Conservation (phyloP, 2,113 vertebrate genomes). For the Porphyrio hochstetteri region DNA sequence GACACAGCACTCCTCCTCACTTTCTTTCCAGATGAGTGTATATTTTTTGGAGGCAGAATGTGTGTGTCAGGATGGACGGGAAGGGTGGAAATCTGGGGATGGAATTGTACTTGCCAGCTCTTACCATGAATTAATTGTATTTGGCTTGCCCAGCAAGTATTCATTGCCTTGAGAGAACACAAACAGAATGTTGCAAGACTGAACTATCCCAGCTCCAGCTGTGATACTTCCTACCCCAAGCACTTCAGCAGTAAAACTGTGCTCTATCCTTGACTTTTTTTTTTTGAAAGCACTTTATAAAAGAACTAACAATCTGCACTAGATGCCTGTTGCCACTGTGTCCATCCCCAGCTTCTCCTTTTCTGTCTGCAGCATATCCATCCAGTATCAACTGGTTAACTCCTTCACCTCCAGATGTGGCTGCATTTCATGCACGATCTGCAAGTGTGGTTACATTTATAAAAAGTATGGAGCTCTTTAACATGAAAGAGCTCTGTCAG, state of each 20-base stretch:
- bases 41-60: slow-evolving; percentile 48
- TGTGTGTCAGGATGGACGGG: slow-evolving; percentile 22
- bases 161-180: slow-evolving; percentile 51
- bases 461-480: background rate
- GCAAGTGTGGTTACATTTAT: background rate
- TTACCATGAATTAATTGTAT: slow-evolving; percentile 48
- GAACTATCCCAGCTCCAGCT: slow-evolving; percentile 44
- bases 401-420: background rate
- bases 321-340: background rate
- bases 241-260: background rate
- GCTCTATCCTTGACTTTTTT: background rate
- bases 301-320: background rate
- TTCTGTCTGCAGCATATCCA: background rate
- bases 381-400: background rate
- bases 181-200: slow-evolving; percentile 59
- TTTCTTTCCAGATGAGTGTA: background rate
- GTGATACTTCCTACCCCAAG: slow-evolving; percentile 22
- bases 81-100: slow-evolving; percentile 55
- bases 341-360: background rate
- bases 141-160: slow-evolving; percentile 46
- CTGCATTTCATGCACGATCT: background rate
- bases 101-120: slow-evolving; percentile 25
- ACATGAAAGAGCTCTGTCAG: fast-evolving
- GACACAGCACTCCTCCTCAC: background rate
- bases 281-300: background rate